Conservation (phyloP, 2,888 invertebrate species). For the Gandaritis pyraliata region DNA sequence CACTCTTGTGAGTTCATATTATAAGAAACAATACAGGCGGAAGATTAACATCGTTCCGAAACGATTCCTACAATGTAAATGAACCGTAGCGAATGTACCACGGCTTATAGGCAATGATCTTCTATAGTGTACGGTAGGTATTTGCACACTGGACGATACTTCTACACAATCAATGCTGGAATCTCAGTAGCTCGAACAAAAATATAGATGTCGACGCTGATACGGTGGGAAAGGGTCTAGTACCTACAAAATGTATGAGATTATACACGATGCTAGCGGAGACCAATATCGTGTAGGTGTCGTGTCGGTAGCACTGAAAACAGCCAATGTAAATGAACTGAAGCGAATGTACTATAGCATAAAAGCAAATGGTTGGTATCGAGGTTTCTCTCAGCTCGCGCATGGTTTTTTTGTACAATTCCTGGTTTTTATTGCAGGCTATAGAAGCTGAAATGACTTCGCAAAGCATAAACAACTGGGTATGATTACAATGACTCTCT, state of each 20-base stretch:
- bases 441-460: constrained; percentile 45
- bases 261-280: too few species aligned
- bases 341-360: constrained; percentile 51
- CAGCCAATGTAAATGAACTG: constrained; percentile 47
- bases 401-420: constrained; percentile 40
- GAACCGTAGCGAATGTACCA: constrained; percentile 51
- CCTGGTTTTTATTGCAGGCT: constrained; percentile 46
- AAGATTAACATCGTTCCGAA: constrained; percentile 47
- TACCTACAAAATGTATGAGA: too few species aligned
- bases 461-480: constrained; percentile 27
- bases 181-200: too few species aligned
- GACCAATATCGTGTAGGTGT: too few species aligned
- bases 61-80: constrained; percentile 50
- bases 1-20: background rate
- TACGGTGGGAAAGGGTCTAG: too few species aligned
- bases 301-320: too few species aligned
- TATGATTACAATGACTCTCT: constrained; percentile 2
- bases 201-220: too few species aligned
- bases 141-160: too few species aligned
- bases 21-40: constrained; percentile 27
- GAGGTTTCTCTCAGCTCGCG: constrained; percentile 41
- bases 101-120: constrained; percentile 1
- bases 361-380: constrained; percentile 55
- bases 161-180: too few species aligned
- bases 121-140: too few species aligned